Percentiles rank a stretch among this genome's conserved stretches.
These are phyloP conservation scores for Orientallactaga sibirica DNA, from an alignment of 2,797 vertebrate genomes.

Conservation along the genomic window DNA sequence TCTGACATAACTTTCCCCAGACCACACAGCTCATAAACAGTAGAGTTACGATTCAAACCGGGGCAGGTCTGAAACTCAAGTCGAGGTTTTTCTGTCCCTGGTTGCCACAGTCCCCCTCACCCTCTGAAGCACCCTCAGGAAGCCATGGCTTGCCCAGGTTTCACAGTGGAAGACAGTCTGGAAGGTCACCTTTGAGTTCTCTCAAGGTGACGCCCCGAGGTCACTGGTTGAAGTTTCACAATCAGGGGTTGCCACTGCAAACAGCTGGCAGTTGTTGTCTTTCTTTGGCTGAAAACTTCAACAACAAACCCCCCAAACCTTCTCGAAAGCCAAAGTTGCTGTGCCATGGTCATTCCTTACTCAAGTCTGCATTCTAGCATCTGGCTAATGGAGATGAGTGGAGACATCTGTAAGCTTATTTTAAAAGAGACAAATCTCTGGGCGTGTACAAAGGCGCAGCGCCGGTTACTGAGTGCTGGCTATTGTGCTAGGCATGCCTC, in stretches of 20 bases:
- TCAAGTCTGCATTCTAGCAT: constrained; percentile 52
- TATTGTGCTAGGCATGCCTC: constrained; percentile 57
- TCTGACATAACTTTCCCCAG: background rate
- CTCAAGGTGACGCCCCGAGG: background rate
- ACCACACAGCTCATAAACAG: constrained; percentile 1
- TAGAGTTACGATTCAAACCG: background rate
- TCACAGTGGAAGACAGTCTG: background rate
- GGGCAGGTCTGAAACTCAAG: background rate
- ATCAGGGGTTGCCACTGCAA: constrained; percentile 11
- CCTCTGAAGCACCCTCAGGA: constrained; percentile 7
- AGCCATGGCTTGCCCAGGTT: background rate
- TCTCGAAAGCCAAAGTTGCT: constrained; percentile 56
- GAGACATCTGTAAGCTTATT: constrained; percentile 70
- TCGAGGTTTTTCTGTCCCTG: background rate
- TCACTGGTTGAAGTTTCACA: background rate
- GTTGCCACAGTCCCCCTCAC: background rate
- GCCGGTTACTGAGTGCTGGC: constrained; percentile 48
- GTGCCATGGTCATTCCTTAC: constrained; percentile 55
- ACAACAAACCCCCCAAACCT: background rate
- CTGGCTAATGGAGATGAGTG: constrained; percentile 73
- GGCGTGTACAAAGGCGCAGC: background rate
- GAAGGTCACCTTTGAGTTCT: constrained; percentile 9
- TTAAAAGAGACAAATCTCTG: constrained; percentile 68
- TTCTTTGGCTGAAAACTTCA: background rate
- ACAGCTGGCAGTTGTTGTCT: constrained; percentile 39